phyloP scores from a whole-genome alignment of 1,140 invertebrate genomes.

The Alviniconcha marisindica region DNA sequence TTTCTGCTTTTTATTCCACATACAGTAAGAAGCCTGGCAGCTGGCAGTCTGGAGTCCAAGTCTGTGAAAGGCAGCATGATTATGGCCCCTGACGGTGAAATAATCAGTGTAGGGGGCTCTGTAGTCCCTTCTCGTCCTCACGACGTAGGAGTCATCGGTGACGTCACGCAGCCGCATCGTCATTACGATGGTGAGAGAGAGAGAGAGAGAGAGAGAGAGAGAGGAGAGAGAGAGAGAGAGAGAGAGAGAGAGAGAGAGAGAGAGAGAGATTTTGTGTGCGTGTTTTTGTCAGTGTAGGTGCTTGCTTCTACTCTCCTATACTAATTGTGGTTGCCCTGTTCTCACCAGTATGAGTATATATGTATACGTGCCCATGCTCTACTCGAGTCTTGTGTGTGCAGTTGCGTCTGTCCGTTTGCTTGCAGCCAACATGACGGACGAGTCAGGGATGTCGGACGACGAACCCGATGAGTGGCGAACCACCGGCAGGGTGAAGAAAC shows the following conservation, averaged over 20 bases:
- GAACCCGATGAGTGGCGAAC: conserved; percentile 60
- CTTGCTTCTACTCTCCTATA: no score
- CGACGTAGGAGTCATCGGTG: conserved; percentile 48
- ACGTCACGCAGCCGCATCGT: conserved; percentile 34
- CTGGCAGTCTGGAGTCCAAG: conserved; percentile 54
- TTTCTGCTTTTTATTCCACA: no score
- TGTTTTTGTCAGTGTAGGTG: no score
- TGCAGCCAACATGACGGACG: conserved; percentile 27
- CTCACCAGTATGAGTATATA: no score
- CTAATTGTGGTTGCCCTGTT: no score
- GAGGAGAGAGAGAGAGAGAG: not conserved
- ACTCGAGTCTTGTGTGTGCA: no score
- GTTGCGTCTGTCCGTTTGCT: not conserved
- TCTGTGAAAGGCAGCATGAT: conserved; percentile 68
- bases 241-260: conserved; percentile 14
- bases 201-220: not conserved
- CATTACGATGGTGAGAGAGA: not conserved
- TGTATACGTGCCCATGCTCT: no score
- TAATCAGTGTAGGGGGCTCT: conserved; percentile 68
- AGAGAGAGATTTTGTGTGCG: not conserved
- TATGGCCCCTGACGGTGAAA: conserved; percentile 68
- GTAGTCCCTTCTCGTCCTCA: conserved; percentile 47
- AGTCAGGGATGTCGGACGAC: conserved; percentile 41
- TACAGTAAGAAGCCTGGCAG: conserved; percentile 41
- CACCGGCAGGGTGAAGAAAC: conserved; percentile 9